phyloP scores from a whole-genome alignment of 2,113 vertebrate genomes.

The Megaceryle torquata region DNA sequence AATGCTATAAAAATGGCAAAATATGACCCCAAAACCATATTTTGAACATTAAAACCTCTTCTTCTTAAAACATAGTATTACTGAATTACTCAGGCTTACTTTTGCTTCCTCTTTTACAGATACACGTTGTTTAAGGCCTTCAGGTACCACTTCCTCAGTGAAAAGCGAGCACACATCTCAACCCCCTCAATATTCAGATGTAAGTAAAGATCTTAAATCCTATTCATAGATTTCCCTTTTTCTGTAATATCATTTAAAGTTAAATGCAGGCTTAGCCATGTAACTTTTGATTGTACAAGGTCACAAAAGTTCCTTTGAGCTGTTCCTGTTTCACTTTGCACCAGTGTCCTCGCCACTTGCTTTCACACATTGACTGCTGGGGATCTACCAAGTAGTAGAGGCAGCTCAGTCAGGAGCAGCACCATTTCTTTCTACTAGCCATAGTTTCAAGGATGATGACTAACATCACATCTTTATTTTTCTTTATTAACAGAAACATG shows the following conservation, averaged over 20 bases:
- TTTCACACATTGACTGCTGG: background rate
- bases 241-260: background rate
- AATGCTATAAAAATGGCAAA: background rate
- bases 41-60: background rate
- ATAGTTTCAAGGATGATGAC: background rate
- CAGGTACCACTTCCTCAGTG: background rate
- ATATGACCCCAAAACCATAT: background rate
- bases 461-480: background rate
- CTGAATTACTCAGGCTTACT: background rate
- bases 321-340: background rate
- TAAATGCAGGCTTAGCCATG: background rate
- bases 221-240: background rate
- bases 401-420: background rate
- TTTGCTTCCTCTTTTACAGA: slow-evolving; percentile 55
- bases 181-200: background rate
- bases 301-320: background rate
- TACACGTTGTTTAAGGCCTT: slow-evolving; percentile 48
- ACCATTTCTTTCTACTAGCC: background rate
- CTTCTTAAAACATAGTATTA: background rate
- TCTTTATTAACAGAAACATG: slow-evolving; percentile 16
- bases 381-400: too few species aligned
- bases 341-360: accelerated
- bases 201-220: slow-evolving; percentile 15
- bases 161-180: background rate
- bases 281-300: background rate